These are phyloP conservation scores for Rhagium mordax DNA, from an alignment of 2,888 invertebrate genomes.

Conservation along the genomic window DNA sequence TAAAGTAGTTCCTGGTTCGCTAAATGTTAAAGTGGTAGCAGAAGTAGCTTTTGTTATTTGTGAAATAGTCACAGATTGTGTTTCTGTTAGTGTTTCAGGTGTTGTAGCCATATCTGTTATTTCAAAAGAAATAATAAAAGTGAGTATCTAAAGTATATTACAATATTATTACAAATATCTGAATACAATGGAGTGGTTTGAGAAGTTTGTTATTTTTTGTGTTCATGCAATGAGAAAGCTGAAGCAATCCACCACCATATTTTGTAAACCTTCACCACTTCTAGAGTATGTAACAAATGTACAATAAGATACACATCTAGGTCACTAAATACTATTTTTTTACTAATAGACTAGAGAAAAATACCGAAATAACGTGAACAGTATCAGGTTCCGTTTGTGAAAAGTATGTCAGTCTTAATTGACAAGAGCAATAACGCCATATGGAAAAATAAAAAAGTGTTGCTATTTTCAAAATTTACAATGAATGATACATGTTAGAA, in stretches of 20 bases:
- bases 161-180: constrained; percentile 37
- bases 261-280: background rate
- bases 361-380: constrained; percentile 43
- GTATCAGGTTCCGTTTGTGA: constrained; percentile 55
- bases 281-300: constrained; percentile 3
- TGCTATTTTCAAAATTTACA: constrained; percentile 65
- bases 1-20: constrained; percentile 51
- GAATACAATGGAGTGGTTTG: constrained; percentile 43
- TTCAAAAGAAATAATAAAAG: constrained; percentile 64
- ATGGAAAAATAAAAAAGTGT: constrained; percentile 56
- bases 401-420: constrained; percentile 58
- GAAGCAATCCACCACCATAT: constrained; percentile 50
- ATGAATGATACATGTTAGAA: constrained; percentile 58
- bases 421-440: constrained; percentile 43
- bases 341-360: constrained; percentile 40
- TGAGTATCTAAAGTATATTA: constrained; percentile 57
- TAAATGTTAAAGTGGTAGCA: constrained; percentile 61
- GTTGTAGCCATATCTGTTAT: constrained; percentile 70
- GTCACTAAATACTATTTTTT: background rate
- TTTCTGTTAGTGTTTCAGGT: constrained; percentile 69
- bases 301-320: background rate
- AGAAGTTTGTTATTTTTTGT: constrained; percentile 40
- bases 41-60: constrained; percentile 62
- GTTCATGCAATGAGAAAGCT: constrained; percentile 55
- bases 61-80: constrained; percentile 61